A percentile compares a stretch with the other conserved stretches of the same genome.
Conservation (phyloP, 2,888 invertebrate species). For the Heliconius hortense region DNA sequence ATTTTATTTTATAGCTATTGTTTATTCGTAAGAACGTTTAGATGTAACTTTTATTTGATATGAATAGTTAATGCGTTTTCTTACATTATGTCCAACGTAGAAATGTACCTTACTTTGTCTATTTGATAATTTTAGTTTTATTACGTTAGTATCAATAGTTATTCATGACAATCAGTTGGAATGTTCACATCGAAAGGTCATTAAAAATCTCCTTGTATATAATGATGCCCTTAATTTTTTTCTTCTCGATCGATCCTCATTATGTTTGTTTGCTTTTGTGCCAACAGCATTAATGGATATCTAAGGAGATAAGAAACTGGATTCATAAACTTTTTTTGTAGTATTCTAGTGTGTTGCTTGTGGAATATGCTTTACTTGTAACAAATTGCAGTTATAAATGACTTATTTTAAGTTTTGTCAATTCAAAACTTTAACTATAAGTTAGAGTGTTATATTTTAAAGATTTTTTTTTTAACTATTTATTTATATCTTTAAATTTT, state of each 20-base stretch:
- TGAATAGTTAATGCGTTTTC: slow-evolving; percentile 74
- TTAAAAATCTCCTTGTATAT: slow-evolving; percentile 60
- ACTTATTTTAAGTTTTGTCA: slow-evolving; percentile 81
- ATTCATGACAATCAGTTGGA: slow-evolving; percentile 73
- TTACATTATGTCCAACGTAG: slow-evolving; percentile 67
- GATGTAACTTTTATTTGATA: slow-evolving; percentile 79
- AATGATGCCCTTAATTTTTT: slow-evolving; percentile 56
- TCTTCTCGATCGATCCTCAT: slow-evolving; percentile 69
- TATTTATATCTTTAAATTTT: slow-evolving; percentile 67
- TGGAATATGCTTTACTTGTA: slow-evolving; percentile 52
- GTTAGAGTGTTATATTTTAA: slow-evolving; percentile 76
- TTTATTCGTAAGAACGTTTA: slow-evolving; percentile 79
- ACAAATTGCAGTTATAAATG: slow-evolving; percentile 63
- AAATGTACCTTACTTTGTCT: slow-evolving; percentile 79
- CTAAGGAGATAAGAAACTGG: slow-evolving; percentile 52
- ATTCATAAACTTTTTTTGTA: slow-evolving; percentile 48
- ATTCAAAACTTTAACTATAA: slow-evolving; percentile 82
- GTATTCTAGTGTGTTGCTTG: slow-evolving; percentile 40
- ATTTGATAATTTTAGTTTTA: slow-evolving; percentile 70
- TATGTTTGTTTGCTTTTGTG: slow-evolving; percentile 71
- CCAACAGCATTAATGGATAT: slow-evolving; percentile 74
- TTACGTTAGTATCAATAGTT: slow-evolving; percentile 73
- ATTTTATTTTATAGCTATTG: slow-evolving; percentile 81
- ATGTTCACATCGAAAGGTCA: slow-evolving; percentile 51
- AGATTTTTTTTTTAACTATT: slow-evolving; percentile 65